Base-by-base conservation (phyloP, 2,888 invertebrate genomes). In the Tetramorium bicarinatum region DNA sequence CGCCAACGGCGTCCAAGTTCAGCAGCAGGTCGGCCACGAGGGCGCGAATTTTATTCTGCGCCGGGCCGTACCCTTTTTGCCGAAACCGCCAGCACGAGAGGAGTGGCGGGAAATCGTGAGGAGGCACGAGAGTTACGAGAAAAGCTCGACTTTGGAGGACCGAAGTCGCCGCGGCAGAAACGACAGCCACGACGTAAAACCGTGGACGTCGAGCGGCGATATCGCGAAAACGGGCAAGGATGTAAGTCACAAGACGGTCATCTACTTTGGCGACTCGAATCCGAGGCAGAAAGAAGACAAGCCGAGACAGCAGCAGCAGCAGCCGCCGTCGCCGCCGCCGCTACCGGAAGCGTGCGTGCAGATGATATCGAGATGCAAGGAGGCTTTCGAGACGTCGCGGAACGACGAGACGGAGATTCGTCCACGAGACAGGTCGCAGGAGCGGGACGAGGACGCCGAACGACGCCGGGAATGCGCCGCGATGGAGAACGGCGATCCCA, bases 261-360 rank as follows among this genome's bases (percentile, higher is more conserved):
- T 97, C 90, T 97, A 97, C 93, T 97, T 97, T 88, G 97, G 97
- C 49, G 97, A 97, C 92, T 96, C 97, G 3, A 96, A 96, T 67
- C 95, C 95, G 82, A 95, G 96, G 54, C 87, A 86, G 18, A 85
- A 54, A 11, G 83, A 82, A 0, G 81, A 62, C 11, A 85, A 61
- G 59, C 8, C 29, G 41, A 69, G 62, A 8, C 79, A 52, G 54
- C 34, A 76, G 7, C 61, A 49, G 54, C 25, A 67, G 4, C 29
- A 18, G 25, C 18, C 18, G 0, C n/a, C 41, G 2, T 0, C 62
- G 3, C 21, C 56, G 47, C 52, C n/a, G 47, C 11, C 56, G 7
- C n/a, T 18, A 44, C 77, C 47, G 79, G 79, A 74, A 18, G 44
- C 66, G 9, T 1, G 66, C 52, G 47, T 18, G 67, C 54, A 21